phyloP scores from a whole-genome alignment of 2,888 invertebrate genomes.

The Ligdia adustata region DNA sequence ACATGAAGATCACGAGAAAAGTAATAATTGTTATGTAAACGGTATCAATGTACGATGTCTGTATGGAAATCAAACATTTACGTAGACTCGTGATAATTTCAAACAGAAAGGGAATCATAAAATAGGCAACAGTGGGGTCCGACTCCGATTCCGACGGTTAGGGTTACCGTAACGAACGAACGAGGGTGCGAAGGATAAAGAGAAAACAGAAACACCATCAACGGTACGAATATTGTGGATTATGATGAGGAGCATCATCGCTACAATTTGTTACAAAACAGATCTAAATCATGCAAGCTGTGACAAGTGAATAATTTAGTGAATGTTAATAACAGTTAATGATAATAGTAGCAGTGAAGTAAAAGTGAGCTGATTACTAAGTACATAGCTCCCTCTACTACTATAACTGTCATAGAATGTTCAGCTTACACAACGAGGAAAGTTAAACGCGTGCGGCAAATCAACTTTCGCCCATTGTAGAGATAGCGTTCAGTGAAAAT shows the following conservation, averaged over 20 bases:
- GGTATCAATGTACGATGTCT: too few species aligned
- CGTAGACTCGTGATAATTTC: slow-evolving; percentile 38
- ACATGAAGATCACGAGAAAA: slow-evolving; percentile 28
- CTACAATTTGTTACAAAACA: slow-evolving; percentile 28
- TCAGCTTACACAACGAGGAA: slow-evolving; percentile 83
- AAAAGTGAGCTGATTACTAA: slow-evolving; percentile 78
- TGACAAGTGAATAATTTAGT: slow-evolving; percentile 39
- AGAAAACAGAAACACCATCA: slow-evolving; percentile 69
- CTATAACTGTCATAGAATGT: slow-evolving; percentile 61
- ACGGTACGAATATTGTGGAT: slow-evolving; percentile 51
- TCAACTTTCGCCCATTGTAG: slow-evolving; percentile 80
- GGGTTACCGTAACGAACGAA: slow-evolving; percentile 62
- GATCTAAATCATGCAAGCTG: slow-evolving; percentile 35
- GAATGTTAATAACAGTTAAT: slow-evolving; percentile 51
- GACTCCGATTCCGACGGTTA: too few species aligned
- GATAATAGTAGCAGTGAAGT: slow-evolving; percentile 60
- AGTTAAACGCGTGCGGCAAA: slow-evolving; percentile 76
- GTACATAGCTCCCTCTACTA: slow-evolving; percentile 79
- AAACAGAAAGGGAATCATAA: slow-evolving; percentile 49
- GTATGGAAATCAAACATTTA: too few species aligned
- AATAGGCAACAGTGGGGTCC: slow-evolving; percentile 56
- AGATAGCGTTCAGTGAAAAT: slow-evolving; percentile 44
- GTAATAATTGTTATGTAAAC: slow-evolving; percentile 22
- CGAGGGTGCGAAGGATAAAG: slow-evolving; percentile 73
- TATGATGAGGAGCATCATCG: slow-evolving; percentile 43